Evolutionary conservation across 53 echinoderm and acorn worm genomes (phyloP).

Genomic region (Holothuria scabra): DNA sequence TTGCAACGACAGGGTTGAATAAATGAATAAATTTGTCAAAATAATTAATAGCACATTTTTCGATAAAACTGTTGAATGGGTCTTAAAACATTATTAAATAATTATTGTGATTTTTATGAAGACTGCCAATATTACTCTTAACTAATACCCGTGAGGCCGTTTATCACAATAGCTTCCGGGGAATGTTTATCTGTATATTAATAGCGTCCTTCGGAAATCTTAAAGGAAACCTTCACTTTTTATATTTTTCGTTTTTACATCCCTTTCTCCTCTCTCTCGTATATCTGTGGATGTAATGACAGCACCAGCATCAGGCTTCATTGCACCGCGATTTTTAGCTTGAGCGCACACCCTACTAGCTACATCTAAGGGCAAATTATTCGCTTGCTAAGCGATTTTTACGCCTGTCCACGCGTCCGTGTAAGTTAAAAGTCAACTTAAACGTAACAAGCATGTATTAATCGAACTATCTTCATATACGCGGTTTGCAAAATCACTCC

Average conservation of each 20-base stretch:
- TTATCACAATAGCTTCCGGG: constrained; percentile 36
- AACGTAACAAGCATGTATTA: constrained; percentile 27
- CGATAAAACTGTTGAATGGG: too few species aligned
- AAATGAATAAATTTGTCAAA: too few species aligned
- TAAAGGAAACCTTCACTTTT: background rate
- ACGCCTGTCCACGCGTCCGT: constrained; percentile 31
- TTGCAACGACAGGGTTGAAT: too few species aligned
- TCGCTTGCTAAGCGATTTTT: constrained; percentile 8
- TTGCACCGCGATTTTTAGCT: constrained; percentile 8
- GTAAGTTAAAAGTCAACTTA: constrained; percentile 27
- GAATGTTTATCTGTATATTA: constrained; percentile 16
- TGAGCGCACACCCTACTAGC: constrained; percentile 17
- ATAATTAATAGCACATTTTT: too few species aligned
- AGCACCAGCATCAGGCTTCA: constrained; percentile 21
- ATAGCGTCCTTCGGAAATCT: constrained; percentile 4
- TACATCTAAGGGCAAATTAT: constrained; percentile 39
- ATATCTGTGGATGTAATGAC: too few species aligned
- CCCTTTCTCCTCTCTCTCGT: background rate
- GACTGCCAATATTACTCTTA: too few species aligned
- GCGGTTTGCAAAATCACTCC: constrained; percentile 26
- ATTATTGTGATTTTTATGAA: background rate
- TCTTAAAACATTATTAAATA: constrained; percentile 8
- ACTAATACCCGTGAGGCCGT: constrained; percentile 3
- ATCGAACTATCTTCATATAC: constrained; percentile 40
- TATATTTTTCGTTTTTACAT: background rate